Percentiles rank a stretch among this genome's conserved stretches.
Evolutionary conservation across 2,797 vertebrate genomes (phyloP).

Genomic region (Typhlichthys eigenmanni): DNA sequence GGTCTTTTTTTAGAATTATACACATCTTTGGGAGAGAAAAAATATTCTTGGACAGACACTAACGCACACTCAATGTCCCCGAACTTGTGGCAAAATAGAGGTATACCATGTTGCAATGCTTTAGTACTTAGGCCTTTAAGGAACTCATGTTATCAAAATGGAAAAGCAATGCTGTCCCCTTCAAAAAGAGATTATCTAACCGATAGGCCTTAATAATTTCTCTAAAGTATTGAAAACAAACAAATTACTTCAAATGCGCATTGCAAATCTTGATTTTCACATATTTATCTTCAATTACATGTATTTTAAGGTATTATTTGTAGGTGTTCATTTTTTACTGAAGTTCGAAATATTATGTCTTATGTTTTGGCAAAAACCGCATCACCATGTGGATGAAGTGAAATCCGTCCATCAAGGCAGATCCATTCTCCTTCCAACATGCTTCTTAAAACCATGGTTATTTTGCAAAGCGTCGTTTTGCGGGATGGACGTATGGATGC

Average conservation of each 20-base stretch:
- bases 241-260: slow-evolving; percentile 68
- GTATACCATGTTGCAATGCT: slow-evolving; percentile 98
- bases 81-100: slow-evolving; percentile 94
- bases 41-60: slow-evolving; percentile 86
- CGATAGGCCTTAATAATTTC: slow-evolving; percentile 30
- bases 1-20: slow-evolving; percentile 87
- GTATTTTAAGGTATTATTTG: slow-evolving; percentile 53
- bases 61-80: slow-evolving; percentile 90
- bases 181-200: slow-evolving; percentile 73
- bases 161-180: slow-evolving; percentile 74
- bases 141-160: slow-evolving; percentile 74
- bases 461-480: slow-evolving; percentile 42
- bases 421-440: slow-evolving; percentile 72
- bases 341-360: slow-evolving; percentile 55
- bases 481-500: slow-evolving; percentile 38
- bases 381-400: slow-evolving; percentile 74
- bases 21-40: slow-evolving; percentile 91
- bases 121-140: slow-evolving; percentile 83
- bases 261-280: neutral
- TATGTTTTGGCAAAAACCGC: slow-evolving; percentile 85
- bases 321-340: slow-evolving; percentile 63
- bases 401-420: slow-evolving; percentile 67
- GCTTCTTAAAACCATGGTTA: slow-evolving; percentile 70
- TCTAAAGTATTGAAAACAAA: slow-evolving; percentile 65
- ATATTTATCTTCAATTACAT: slow-evolving; percentile 47